Conservation (phyloP, 2,797 vertebrate genomes). For the Parauchenoglanis punctatus region DNA sequence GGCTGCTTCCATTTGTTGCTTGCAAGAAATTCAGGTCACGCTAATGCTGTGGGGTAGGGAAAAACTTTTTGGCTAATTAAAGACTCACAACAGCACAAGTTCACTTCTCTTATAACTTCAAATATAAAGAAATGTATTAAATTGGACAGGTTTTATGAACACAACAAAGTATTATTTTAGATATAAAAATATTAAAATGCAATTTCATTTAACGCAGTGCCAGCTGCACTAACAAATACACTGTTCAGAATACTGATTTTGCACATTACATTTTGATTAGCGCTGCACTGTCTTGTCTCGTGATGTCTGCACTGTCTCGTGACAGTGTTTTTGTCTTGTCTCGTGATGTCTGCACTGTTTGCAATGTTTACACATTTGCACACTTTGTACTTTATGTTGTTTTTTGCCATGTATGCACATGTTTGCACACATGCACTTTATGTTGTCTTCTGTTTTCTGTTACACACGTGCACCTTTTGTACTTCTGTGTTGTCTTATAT, state of each 20-base stretch:
- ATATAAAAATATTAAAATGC: neutral
- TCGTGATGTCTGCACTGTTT: too few species aligned
- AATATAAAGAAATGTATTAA: neutral
- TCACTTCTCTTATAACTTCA: neutral
- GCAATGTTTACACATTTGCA: too few species aligned
- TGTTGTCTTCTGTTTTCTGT: too few species aligned
- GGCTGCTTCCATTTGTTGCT: neutral
- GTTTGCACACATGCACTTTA: too few species aligned
- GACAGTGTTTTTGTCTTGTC: too few species aligned
- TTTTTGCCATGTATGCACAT: too few species aligned
- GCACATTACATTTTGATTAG: too few species aligned
- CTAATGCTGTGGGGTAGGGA: neutral
- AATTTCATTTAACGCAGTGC: neutral
- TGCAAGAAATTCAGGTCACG: constrained; percentile 19
- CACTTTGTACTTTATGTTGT: too few species aligned
- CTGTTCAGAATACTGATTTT: constrained; percentile 1
- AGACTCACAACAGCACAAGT: neutral
- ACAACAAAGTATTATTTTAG: neutral
- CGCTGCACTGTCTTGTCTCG: too few species aligned
- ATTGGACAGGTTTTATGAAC: neutral
- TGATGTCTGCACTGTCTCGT: too few species aligned
- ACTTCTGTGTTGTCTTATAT: too few species aligned
- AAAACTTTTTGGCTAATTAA: neutral
- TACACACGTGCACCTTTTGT: too few species aligned
- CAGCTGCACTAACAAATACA: neutral